Base-by-base conservation (phyloP, 2,888 invertebrate species). In the Hoplodrina blanda region DNA sequence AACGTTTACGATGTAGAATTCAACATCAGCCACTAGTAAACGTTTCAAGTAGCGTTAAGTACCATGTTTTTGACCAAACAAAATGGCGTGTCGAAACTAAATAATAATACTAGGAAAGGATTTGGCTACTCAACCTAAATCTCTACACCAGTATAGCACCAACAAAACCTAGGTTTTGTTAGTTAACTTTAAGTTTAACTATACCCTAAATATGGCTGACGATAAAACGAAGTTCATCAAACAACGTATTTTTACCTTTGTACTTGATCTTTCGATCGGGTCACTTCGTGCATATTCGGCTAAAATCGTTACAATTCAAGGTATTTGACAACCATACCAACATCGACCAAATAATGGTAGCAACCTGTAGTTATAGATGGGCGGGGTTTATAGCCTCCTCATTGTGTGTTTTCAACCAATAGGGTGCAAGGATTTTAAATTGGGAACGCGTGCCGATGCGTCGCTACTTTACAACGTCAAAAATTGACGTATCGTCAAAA, bases 381-480 rank as follows among this genome's bases (percentile, higher is more conserved):
- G 91, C 86, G 91, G 82, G 78, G 85, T 80, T 63, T 66, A 67
- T 68, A 82, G 82, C 80, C 71, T 78, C 84, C 76, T 67, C 56
- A 49, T 69, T 80, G 82, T 81, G 69, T 62, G n/a, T 53, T 20
- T 64, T 59, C 69, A 69, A 78, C 95, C 94, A 94, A 94, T 94
- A 84, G 83, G 76, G 52, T 52, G 46, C 41, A 52, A 15, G 70
- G 68, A 74, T 84, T 89, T 90, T 85, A 88, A 92, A 94, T 91
- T 91, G 85, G 81, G 91, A 91, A 92, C 89, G 93, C 92, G 92
- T 94, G 93, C 88, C 87, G 90, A 90, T 91, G 91, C 90, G 92
- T 90, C 89, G 88, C 88, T 88, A 88, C 85, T 88, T 84, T 88
- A 88, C 87, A 88, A 90, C 87, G 91, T 91, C 91, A 92, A 91